Evolutionary conservation across 2,888 invertebrate species (phyloP), one percentile per base, ranked within the genome.

Genomic region (Tineola bisselliella): DNA sequence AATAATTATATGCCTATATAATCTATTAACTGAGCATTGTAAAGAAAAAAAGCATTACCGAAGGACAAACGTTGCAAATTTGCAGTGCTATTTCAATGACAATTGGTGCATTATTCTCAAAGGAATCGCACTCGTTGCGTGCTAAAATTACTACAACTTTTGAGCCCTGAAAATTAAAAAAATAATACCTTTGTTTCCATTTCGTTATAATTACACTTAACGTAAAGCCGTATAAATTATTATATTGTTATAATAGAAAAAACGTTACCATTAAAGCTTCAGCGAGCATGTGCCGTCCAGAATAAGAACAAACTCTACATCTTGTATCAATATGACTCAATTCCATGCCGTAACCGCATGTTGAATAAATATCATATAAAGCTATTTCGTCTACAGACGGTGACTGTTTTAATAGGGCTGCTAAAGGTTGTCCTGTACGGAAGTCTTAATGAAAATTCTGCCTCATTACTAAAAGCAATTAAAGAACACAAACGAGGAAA

Each of bases 251-350:
- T n/a, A n/a, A n/a, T n/a, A n/a, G 25, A 25, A 25, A 6, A 25
- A 25, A 25, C n/a, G n/a, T 18, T 70, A 87, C 87, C 70, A 70
- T 70, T 8, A 88, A 69, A 0, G 88, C 84, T 61, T 84, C 80
- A 63, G 80, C 78, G 2, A 87, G 68, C 79, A 81, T 82, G 61
- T 84, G 79, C 4, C 74, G 70, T 0, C 88, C 87, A 8, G 83
- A 82, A 64, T 70, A 84, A 0, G 84, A 78, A 3, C 82, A 75
- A 5, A 88, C 79, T 63, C 75, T 82, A 64, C 87, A 84, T 66
- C 79, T 82, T 31, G 86, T 87, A 64, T 87, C 86, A 1, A 88
- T 83, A 63, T 87, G 84, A 62, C 84, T 84, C 0, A 88, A 73
- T 63, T 88, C 88, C 77, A 86, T 76, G 17, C 84, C 87, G 44